phyloP scores from a whole-genome alignment of 1,140 invertebrate species.

The Eumaeus atala region DNA sequence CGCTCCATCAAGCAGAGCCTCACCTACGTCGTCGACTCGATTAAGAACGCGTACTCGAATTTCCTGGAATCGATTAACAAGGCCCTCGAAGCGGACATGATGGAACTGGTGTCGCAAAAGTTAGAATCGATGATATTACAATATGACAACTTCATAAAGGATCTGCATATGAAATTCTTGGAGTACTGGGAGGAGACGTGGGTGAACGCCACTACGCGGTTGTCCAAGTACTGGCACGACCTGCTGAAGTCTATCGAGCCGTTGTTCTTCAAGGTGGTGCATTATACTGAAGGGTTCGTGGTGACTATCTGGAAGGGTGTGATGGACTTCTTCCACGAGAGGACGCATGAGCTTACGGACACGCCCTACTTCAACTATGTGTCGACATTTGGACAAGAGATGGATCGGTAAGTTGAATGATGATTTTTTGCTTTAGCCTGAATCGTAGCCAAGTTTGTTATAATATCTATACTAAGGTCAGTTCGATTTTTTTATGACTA shows the following conservation, averaged over 20 bases:
- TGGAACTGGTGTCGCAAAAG: slow-evolving; percentile 79
- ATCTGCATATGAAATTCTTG: slow-evolving; percentile 84
- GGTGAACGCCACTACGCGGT: slow-evolving; percentile 76
- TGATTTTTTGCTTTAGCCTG: too few relatives aligned
- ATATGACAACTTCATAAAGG: slow-evolving; percentile 85
- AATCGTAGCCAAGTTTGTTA: too few relatives aligned
- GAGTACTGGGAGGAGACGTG: slow-evolving; percentile 84
- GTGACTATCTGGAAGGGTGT: slow-evolving; percentile 84
- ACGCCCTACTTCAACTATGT: slow-evolving; percentile 86
- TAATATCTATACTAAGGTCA: too few relatives aligned
- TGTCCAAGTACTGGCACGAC: slow-evolving; percentile 81
- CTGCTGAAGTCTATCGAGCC: slow-evolving; percentile 83
- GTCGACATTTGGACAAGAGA: slow-evolving; percentile 84
- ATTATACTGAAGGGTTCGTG: slow-evolving; percentile 82
- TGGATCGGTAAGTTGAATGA: slow-evolving; percentile 77
- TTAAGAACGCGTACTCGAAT: slow-evolving; percentile 82
- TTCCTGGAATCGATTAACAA: slow-evolving; percentile 79
- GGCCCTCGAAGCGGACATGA: slow-evolving; percentile 82
- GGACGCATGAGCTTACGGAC: slow-evolving; percentile 84
- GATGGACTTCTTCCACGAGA: slow-evolving; percentile 85
- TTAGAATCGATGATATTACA: slow-evolving; percentile 81
- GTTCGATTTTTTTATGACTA: too few relatives aligned
- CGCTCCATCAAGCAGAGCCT: slow-evolving; percentile 84
- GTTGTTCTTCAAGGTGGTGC: slow-evolving; percentile 82
- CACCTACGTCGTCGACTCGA: slow-evolving; percentile 82